Percentiles rank a stretch among this genome's conserved stretches.
Conservation (phyloP, 2,888 invertebrate species). For the Dorcus parallelipipedus region DNA sequence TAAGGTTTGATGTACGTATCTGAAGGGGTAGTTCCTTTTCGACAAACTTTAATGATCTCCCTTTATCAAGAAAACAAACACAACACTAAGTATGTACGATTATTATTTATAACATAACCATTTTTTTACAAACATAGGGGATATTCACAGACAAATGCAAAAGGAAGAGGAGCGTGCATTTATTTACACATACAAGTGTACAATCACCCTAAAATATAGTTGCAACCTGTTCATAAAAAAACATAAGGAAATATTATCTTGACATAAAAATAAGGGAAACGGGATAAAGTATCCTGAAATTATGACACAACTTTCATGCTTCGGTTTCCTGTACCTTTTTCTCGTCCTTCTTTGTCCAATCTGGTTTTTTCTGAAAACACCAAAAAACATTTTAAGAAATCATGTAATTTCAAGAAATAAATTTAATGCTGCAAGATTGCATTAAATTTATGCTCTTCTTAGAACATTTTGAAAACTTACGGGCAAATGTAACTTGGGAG, state of each 20-base stretch:
- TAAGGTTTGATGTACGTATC: no score
- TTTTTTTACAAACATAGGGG: constrained; percentile 19
- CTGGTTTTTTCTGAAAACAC: constrained; percentile 82
- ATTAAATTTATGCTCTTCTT: constrained; percentile 10
- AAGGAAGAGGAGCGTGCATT: constrained; percentile 18
- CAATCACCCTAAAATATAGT: constrained; percentile 16
- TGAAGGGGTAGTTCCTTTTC: no score
- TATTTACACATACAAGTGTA: constrained; percentile 8
- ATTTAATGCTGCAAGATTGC: constrained; percentile 3
- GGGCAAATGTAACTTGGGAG: no score
- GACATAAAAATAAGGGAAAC: no score
- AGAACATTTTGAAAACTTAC: constrained; percentile 22
- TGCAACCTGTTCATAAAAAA: constrained; percentile 3
- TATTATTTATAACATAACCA: constrained; percentile 20
- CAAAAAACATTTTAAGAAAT: constrained; percentile 22
- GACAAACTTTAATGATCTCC: no score
- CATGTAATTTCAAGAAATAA: not conserved
- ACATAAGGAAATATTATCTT: not conserved
- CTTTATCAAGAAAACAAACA: constrained; percentile 6
- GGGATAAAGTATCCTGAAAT: no score
- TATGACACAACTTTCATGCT: constrained; percentile 59
- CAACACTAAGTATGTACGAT: constrained; percentile 2
- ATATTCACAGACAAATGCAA: constrained; percentile 16
- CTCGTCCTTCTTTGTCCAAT: constrained; percentile 92
- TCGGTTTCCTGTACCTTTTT: constrained; percentile 83